These are phyloP conservation scores for Anableps anableps DNA, from an alignment of 2,797 vertebrate genomes.

Conservation along the genomic window DNA sequence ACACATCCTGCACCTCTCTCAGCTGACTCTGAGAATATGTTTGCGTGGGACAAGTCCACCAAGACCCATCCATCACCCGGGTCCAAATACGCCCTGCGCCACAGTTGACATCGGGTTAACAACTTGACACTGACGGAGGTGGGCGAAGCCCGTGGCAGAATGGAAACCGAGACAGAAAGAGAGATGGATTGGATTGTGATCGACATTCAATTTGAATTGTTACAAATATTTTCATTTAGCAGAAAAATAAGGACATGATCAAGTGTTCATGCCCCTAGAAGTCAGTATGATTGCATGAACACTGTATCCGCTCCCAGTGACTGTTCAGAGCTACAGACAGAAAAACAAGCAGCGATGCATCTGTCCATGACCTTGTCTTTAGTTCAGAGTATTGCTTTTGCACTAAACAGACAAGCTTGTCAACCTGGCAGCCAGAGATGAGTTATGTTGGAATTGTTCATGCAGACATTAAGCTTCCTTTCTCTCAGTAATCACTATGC, in stretches of 20 bases:
- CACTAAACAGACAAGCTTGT: constrained; percentile 52
- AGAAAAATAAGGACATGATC: constrained; percentile 65
- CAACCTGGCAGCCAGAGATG: constrained; percentile 55
- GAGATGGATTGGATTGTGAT: constrained; percentile 75
- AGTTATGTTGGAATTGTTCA: constrained; percentile 63
- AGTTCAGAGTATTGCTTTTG: constrained; percentile 34
- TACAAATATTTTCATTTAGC: constrained; percentile 77
- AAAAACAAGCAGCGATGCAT: constrained; percentile 42
- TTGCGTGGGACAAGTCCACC: constrained; percentile 82
- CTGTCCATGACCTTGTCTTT: constrained; percentile 41
- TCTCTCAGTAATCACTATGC: constrained; percentile 69
- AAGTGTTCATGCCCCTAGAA: constrained; percentile 25
- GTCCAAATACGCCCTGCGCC: constrained; percentile 81
- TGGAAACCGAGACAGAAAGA: constrained; percentile 55
- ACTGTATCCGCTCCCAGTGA: constrained; percentile 6
- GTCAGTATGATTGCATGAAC: constrained; percentile 29
- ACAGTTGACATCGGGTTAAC: constrained; percentile 87
- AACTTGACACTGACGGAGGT: constrained; percentile 86
- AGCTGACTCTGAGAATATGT: constrained; percentile 84
- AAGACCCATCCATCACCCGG: constrained; percentile 86
- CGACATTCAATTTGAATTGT: constrained; percentile 81
- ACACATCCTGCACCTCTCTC: constrained; percentile 66
- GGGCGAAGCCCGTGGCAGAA: constrained; percentile 69
- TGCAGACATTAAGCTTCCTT: constrained; percentile 69
- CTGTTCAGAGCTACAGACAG: constrained; percentile 24